Conservation (phyloP, 2,888 invertebrate genomes). For the Steinernema scapterisci region DNA sequence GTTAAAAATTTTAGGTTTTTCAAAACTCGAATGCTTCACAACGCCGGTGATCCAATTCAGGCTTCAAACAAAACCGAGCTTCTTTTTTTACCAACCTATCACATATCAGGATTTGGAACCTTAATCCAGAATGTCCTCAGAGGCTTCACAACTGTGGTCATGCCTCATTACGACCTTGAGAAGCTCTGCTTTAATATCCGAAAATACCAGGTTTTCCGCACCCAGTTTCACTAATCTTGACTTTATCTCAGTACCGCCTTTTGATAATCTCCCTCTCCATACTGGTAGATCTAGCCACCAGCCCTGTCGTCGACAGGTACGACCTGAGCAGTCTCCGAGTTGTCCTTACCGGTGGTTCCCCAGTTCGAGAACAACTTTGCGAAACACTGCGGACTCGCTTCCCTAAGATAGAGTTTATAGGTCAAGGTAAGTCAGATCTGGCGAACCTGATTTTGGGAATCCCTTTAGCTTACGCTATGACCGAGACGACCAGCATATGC, state of each 20-base stretch:
- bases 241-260: neutral
- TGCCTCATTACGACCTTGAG: too few relatives aligned
- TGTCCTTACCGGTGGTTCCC: constrained; percentile 60
- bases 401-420: constrained; percentile 45
- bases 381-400: constrained; percentile 54
- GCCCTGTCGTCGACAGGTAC: constrained; percentile 76
- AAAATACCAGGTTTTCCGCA: too few relatives aligned
- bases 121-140: too few relatives aligned
- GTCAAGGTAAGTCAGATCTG: too few relatives aligned
- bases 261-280: constrained; percentile 81
- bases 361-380: constrained; percentile 60
- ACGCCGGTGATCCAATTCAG: neutral
- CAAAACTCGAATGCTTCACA: neutral
- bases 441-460: neutral
- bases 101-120: neutral
- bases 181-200: too few relatives aligned
- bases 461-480: constrained; percentile 50
- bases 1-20: neutral
- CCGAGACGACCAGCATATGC: constrained; percentile 43
- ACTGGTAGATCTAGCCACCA: constrained; percentile 77
- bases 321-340: constrained; percentile 78
- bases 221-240: too few relatives aligned
- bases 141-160: too few relatives aligned
- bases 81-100: neutral
- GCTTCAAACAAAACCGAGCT: neutral